These are phyloP conservation scores for Myocastor coypus DNA, from an alignment of 2,113 vertebrate species.

Conservation along the genomic window DNA sequence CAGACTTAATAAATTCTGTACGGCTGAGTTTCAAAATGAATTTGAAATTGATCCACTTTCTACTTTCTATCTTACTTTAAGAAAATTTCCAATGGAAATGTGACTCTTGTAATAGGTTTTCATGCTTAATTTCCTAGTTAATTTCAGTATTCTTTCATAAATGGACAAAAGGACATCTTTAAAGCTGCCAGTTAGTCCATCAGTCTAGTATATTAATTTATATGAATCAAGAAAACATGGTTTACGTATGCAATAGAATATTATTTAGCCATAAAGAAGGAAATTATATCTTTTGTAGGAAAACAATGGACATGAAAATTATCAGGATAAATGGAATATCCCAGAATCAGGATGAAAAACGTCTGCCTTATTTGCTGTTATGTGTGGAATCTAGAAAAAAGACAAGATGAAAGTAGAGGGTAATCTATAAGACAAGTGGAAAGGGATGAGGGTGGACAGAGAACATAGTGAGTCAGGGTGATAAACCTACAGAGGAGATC, in stretches of 20 bases:
- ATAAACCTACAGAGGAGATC: background rate
- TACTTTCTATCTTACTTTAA: background rate
- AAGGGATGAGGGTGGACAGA: background rate
- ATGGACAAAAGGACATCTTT: background rate
- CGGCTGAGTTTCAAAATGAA: background rate
- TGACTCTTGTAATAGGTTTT: background rate
- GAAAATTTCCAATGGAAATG: background rate
- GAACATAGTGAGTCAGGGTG: background rate
- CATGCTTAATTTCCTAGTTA: background rate
- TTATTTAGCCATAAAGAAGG: background rate
- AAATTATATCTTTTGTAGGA: background rate
- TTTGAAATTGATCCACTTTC: background rate
- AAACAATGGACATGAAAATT: background rate
- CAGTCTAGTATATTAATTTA: background rate
- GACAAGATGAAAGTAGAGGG: background rate
- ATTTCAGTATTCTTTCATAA: background rate
- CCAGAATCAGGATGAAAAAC: background rate
- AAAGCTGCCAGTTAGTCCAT: background rate
- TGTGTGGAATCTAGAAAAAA: background rate
- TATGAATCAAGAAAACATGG: background rate
- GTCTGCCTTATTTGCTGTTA: background rate
- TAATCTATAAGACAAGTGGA: background rate
- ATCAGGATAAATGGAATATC: background rate
- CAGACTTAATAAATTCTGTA: background rate
- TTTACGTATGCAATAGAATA: background rate